Evolutionary conservation across 1,140 invertebrate species (phyloP), one percentile per base, ranked within the genome.

Genomic region (Laupala kohalensis): DNA sequence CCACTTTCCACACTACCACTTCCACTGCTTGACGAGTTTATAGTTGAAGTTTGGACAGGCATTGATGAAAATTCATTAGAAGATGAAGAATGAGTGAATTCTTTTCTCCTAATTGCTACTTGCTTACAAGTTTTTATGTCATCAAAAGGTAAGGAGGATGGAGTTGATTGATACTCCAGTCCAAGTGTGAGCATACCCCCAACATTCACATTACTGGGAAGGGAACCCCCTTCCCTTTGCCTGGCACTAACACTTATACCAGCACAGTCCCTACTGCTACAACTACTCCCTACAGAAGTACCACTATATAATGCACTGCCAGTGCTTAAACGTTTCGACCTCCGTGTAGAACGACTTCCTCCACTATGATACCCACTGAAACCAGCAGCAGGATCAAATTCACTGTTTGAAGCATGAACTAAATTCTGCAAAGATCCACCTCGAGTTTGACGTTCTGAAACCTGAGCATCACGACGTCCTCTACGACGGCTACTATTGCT

Each of bases 211-310:
- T 86, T 86, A 23, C 83, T 85, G 0, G 86, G 86, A 71, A 87
- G 78, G 25, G 85, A 86, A 72, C 88, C 88, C 69, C 88, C 88
- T 81, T 89, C 88, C 19, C 86, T 81, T 77, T 88, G 87, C 69
- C 88, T 81, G 6, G 87, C 84, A 70, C 86, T 88, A 0, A 86
- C 84, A 74, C 79, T 82, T 5, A 78, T 62, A 79, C 80, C 1
- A 78, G 76, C 64, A 79, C 62, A 77, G 67, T 68, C 67, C 6
- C 67, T 26, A 3, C 67, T 27, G 6, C 25, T 70, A 37, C 26
- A 23, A 28, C 37, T 24, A 6, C 37, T 69, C 30, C 26, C 26
- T n/a, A n/a, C 53, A 13, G 37, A 53, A 53, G 9, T 19, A 53
- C 37, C 19, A 13, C 37, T 19, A 19, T 53, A 53, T 13, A 19